Evolutionary conservation across 53 echinoderm and acorn worm species (phyloP).

Genomic region (Stichopus horrens): DNA sequence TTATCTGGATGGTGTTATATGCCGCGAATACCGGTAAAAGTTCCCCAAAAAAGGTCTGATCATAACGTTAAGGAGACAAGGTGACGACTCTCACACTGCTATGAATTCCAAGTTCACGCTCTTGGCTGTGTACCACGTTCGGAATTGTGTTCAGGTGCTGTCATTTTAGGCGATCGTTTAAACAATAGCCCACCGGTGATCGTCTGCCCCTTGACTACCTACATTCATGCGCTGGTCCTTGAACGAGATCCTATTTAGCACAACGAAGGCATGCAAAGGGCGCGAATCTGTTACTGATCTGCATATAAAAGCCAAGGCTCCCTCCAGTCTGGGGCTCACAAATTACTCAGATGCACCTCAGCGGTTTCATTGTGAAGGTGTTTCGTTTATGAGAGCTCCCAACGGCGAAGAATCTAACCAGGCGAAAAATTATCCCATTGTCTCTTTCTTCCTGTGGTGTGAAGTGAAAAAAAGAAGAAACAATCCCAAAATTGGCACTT

Average conservation of each 20-base stretch:
- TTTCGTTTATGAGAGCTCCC: conserved; percentile 8
- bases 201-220: neutral
- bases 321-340: neutral
- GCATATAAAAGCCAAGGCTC: conserved; percentile 9
- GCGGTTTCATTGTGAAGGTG: conserved; percentile 29
- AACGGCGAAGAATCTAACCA: conserved; percentile 7
- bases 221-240: neutral
- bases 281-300: conserved; percentile 28
- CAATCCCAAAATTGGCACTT: too few species aligned
- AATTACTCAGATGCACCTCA: conserved; percentile 17
- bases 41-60: neutral
- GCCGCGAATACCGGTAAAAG: neutral
- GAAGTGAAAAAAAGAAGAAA: neutral
- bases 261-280: conserved; percentile 14
- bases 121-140: conserved; percentile 2
- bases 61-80: neutral
- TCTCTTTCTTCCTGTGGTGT: conserved; percentile 6
- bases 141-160: conserved; percentile 3
- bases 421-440: conserved; percentile 17
- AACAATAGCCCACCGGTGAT: conserved; percentile 17
- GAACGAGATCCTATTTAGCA: neutral
- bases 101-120: conserved; percentile 2
- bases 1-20: neutral
- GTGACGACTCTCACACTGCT: neutral
- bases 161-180: neutral